Evolutionary conservation across 2,888 invertebrate species (phyloP).

Genomic region (Troides aeacus): DNA sequence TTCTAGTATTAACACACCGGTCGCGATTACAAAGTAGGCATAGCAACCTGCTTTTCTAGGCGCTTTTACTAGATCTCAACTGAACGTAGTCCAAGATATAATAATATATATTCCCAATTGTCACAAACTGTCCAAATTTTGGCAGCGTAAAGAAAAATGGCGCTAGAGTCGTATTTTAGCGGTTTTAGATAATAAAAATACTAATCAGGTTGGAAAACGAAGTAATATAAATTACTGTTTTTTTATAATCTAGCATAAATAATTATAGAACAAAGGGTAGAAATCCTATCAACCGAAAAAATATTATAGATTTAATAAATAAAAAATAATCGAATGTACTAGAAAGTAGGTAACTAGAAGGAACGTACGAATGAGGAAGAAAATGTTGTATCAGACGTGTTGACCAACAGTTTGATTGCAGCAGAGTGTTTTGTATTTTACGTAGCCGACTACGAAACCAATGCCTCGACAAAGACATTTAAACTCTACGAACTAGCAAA

Average conservation of each 20-base stretch:
- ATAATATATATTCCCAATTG: too few relatives aligned
- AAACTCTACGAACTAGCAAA: slow-evolving; percentile 54
- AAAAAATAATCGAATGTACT: slow-evolving; percentile 37
- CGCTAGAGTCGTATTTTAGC: too few relatives aligned
- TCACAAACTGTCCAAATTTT: too few relatives aligned
- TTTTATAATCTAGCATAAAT: slow-evolving; percentile 43
- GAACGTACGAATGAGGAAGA: slow-evolving; percentile 33
- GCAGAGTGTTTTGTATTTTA: slow-evolving; percentile 69
- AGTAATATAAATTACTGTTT: slow-evolving; percentile 31
- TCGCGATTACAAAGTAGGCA: too few relatives aligned
- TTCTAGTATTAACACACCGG: too few relatives aligned
- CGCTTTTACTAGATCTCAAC: too few relatives aligned
- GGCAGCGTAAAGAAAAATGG: too few relatives aligned
- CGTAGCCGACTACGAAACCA: slow-evolving; percentile 67
- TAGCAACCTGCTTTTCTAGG: too few relatives aligned
- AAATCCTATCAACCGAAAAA: slow-evolving; percentile 44
- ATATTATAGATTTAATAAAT: slow-evolving; percentile 57
- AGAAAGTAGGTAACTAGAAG: slow-evolving; percentile 35
- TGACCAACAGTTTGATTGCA: slow-evolving; percentile 51
- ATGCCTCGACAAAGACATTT: slow-evolving; percentile 59
- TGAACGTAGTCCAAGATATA: too few relatives aligned
- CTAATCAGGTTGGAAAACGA: too few relatives aligned
- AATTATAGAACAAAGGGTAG: slow-evolving; percentile 44
- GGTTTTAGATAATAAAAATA: too few relatives aligned
- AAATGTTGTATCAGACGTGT: slow-evolving; percentile 31